Base-by-base conservation (phyloP, 1,140 invertebrate genomes). In the Helicorthomorpha holstii region DNA sequence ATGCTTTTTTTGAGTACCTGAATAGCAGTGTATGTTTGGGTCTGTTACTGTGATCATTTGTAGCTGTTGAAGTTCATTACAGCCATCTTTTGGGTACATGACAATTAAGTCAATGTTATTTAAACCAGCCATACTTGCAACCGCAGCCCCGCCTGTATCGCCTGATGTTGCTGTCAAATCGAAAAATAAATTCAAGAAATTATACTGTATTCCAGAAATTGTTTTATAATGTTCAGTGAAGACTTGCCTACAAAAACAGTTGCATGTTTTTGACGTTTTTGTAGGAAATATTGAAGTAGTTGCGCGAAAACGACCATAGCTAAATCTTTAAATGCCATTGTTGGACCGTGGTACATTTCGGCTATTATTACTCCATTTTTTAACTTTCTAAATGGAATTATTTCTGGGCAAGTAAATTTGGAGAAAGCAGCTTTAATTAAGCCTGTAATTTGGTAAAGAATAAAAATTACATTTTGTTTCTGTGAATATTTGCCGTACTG, bases 111-210 rank as follows among this genome's bases (percentile, higher is more conserved):
- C 69, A 7, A 73, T 61, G 49, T 56, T 58, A 21, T 63, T 48
- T 2, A 66, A 56, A 3, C 66, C 68, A 16, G 59, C 48, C 1
- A 74, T 63, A 41, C 66, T 62, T 52, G 71, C 65, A 50, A 74
- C 69, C 3, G 71, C 72, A 14, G 73, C 61, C 61, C 70, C 69
- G 26, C 73, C 73, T 0, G 72, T 74, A 56, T 74, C 73, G 3
- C 73, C 73, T 26, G 72, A 72, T 7, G 73, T 74, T 7, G 61
- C 72, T 66, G 59, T 54, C 26, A 49, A 43, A 21, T 52, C 29
- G 26, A n/a, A 52, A 45, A 48, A 49, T n/a, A 27, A 29, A 22
- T 50, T 46, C 2, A 41, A 44, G 16, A 48, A 23, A 7, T 44
- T 44, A n/a, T 22, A 12, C 43, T 22, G 4, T 44, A 10, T n/a